A percentile compares a stretch with the other conserved stretches of the same genome.
Evolutionary conservation across 2,113 vertebrate genomes (phyloP).

Genomic region (Engystomops pustulosus): DNA sequence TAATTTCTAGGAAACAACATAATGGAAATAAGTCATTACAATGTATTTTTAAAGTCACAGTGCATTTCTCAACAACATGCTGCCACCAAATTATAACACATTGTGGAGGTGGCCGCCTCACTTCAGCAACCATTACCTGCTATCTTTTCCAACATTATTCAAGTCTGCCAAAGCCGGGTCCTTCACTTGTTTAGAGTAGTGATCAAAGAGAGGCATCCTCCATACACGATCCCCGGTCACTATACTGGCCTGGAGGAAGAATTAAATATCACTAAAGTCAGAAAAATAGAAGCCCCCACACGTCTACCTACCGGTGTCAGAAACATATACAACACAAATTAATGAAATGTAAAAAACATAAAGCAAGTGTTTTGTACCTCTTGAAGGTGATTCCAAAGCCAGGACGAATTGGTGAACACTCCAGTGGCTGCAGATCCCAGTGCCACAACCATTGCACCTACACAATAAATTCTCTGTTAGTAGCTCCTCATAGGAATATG

Average conservation of each 20-base stretch:
- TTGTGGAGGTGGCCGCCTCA: too few species aligned
- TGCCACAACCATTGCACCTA: constrained; percentile 94
- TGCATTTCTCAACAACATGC: too few species aligned
- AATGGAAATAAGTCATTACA: too few species aligned
- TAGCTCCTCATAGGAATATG: neutral
- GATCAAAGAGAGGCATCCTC: constrained; percentile 97
- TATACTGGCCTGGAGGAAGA: constrained; percentile 82
- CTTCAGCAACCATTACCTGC: constrained; percentile 73
- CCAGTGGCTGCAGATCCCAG: constrained; percentile 91
- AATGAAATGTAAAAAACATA: neutral
- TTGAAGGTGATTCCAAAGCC: constrained; percentile 89
- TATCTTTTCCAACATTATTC: constrained; percentile 93
- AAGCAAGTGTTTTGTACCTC: constrained; percentile 64
- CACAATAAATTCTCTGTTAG: constrained; percentile 42
- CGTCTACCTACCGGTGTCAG: neutral
- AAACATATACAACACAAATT: too few species aligned
- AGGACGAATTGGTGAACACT: constrained; percentile 93
- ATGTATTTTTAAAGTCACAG: too few species aligned
- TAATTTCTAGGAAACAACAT: too few species aligned
- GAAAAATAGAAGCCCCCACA: neutral
- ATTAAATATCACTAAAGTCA: neutral
- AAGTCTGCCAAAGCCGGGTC: constrained; percentile 93
- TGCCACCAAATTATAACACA: too few species aligned
- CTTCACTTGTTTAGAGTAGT: constrained; percentile 90
- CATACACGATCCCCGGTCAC: constrained; percentile 95